Percentiles rank a stretch among this genome's conserved stretches.
These are phyloP conservation scores for Haliaeetus leucogaster DNA, from an alignment of 2,113 vertebrate genomes.

Conservation along the genomic window DNA sequence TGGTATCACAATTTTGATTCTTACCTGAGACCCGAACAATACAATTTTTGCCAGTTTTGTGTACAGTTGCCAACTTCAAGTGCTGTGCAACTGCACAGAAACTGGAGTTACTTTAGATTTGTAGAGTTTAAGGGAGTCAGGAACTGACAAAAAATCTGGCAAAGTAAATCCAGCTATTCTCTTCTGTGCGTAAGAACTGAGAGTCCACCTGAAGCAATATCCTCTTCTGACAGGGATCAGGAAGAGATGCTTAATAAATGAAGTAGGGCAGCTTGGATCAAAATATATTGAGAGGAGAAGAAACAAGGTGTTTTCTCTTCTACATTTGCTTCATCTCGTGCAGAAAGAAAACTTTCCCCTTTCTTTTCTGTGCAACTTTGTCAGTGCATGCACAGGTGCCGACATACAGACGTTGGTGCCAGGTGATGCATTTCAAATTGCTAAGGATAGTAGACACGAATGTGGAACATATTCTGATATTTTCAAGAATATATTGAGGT, in stretches of 20 bases:
- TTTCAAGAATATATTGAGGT: not conserved
- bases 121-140: not conserved
- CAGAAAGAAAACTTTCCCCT: not conserved
- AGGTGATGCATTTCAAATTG: not conserved
- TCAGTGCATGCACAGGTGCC: not conserved
- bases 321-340: not conserved
- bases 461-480: not conserved
- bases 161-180: not conserved
- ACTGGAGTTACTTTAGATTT: not conserved
- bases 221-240: not conserved
- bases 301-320: not conserved
- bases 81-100: not conserved
- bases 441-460: not conserved
- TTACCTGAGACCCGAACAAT: not conserved
- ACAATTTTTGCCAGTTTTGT: not conserved
- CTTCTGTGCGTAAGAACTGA: not conserved
- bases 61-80: not conserved
- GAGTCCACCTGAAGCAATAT: not conserved
- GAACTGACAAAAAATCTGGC: not conserved
- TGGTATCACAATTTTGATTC: not conserved
- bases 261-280: not conserved
- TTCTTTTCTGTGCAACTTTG: not conserved
- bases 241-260: not conserved
- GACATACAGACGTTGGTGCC: not conserved
- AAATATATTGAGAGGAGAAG: not conserved